These are phyloP conservation scores for Folsomia candida DNA, from an alignment of 2,888 invertebrate genomes.

Conservation along the genomic window DNA sequence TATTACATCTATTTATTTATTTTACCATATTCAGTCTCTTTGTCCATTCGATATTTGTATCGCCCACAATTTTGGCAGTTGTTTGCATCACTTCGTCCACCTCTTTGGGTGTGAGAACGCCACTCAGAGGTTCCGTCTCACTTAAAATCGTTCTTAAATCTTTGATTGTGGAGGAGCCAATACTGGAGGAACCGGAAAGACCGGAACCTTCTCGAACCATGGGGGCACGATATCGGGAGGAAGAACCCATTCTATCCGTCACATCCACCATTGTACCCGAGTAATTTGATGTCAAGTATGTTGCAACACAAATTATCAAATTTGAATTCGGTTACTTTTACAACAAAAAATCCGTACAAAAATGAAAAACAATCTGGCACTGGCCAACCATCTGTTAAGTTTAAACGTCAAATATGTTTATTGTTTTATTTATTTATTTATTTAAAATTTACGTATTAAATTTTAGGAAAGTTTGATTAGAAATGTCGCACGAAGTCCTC, in stretches of 20 bases:
- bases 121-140: conserved; percentile 39
- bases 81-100: conserved; percentile 50
- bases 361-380: too few relatives aligned
- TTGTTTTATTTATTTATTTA: too few relatives aligned
- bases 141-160: conserved; percentile 39
- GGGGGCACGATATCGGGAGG: conserved; percentile 31
- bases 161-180: conserved; percentile 11
- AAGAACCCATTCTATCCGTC: conserved; percentile 43
- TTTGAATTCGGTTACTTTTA: too few relatives aligned
- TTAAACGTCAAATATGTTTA: too few relatives aligned
- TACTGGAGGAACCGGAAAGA: conserved; percentile 23
- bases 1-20: too few relatives aligned
- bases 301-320: too few relatives aligned
- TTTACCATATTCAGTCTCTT: conserved; percentile 47
- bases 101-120: conserved; percentile 47
- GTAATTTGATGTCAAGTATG: too few relatives aligned
- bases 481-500: too few relatives aligned
- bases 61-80: conserved; percentile 46
- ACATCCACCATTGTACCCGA: conserved; percentile 47
- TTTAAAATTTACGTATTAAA: too few relatives aligned
- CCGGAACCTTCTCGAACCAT: conserved; percentile 25
- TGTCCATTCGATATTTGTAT: conserved; percentile 44
- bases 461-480: too few relatives aligned
- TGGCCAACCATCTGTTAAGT: too few relatives aligned
- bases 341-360: too few relatives aligned